Base-by-base conservation (phyloP, 2,113 vertebrate species). In the Mastomys coucha region DNA sequence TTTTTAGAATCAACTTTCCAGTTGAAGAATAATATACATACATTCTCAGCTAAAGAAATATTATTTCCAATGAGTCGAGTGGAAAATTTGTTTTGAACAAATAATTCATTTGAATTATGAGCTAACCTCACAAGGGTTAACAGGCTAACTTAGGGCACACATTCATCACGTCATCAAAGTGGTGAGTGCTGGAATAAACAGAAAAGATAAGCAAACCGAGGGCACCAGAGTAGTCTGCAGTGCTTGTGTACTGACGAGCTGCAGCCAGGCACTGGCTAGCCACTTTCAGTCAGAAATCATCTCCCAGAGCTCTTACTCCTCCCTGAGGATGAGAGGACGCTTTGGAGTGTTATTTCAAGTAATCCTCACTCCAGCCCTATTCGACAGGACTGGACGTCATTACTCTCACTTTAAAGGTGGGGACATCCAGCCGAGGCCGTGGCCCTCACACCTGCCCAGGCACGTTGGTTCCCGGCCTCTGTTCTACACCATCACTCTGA, bases 1-100 rank as follows among this genome's bases (percentile, higher is more conserved):
- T 90, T 88, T 76, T 63, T 63, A 81, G 88, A 56, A 95, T 91
- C 45, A 82, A 72, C 60, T 96, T 86, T 92, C 58, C 10, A 56
- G 53, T 0, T 93, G 1, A 53, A 93, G 65, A 94, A 84, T 19
- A 70, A 31, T 26, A 4, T 0, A 39, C 10, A 4, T 0, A 39
- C 10, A 3, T 0, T 76, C 58, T 45, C 19, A 88, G 56, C 49
- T 91, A 94, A 95, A 75, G 60, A 72, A 91, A 49, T 39, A 14
- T 39, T 45, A 81, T 8, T 53, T 60, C 63, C 5, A 60, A 3
- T 22, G 14, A 95, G 65, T 42, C n/a, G 16, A 89, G 17, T 1
- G 0, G 51, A n/a, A 82, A 87, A 56, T 93, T 36, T 70, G 22
- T 60, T 73, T 77, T 53, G 36, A 94, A 80, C 49, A 75, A 75